phyloP scores from a whole-genome alignment of 2,113 vertebrate species.

The Stegastes partitus region DNA sequence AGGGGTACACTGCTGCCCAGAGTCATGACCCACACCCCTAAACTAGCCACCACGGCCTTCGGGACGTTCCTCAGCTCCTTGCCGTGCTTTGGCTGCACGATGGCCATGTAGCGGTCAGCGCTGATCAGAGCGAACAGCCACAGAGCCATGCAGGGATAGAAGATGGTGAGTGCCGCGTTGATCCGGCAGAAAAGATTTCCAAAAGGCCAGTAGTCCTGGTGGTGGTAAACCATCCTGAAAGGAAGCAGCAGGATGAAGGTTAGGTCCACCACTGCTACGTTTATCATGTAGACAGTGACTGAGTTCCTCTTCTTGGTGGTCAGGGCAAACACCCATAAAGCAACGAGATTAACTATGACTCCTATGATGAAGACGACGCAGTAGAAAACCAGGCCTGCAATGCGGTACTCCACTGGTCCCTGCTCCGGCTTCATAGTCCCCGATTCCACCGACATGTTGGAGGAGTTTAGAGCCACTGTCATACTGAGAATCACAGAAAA shows the following conservation, averaged over 20 bases:
- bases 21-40: conserved; percentile 93
- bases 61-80: conserved; percentile 93
- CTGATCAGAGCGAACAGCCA: conserved; percentile 97
- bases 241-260: conserved; percentile 90
- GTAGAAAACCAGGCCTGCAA: conserved; percentile 90
- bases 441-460: conserved; percentile 58
- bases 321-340: conserved; percentile 96
- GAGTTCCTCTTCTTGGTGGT: conserved; percentile 96
- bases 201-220: conserved; percentile 90
- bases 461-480: conserved; percentile 58
- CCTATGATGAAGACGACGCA: conserved; percentile 89
- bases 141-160: conserved; percentile 95
- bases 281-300: conserved; percentile 96
- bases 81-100: conserved; percentile 92
- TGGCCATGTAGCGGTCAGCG: conserved; percentile 95
- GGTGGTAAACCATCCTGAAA: conserved; percentile 91
- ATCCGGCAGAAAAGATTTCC: conserved; percentile 91
- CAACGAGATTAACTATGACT: conserved; percentile 90
- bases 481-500: conserved; percentile 43
- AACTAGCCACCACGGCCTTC: conserved; percentile 89
- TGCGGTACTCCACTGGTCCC: conserved; percentile 87
- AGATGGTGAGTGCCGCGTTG: conserved; percentile 88
- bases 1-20: conserved; percentile 87
- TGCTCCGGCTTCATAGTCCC: conserved; percentile 16
- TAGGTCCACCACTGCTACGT: conserved; percentile 93